phyloP scores from a whole-genome alignment of 2,797 vertebrate genomes.

The Taenioides sp. region DNA sequence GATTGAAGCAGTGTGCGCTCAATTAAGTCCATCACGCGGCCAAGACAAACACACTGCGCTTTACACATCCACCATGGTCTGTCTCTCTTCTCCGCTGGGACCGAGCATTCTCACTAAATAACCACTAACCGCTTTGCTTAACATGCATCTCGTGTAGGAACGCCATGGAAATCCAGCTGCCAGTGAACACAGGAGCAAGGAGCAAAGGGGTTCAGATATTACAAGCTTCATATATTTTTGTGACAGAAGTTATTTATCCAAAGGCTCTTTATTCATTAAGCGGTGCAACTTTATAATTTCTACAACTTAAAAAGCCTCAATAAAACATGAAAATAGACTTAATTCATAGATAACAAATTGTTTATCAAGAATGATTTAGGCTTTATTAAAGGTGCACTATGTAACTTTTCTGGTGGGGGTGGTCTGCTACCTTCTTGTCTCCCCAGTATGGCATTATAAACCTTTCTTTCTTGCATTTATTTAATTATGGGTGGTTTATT shows the following conservation, averaged over 20 bases:
- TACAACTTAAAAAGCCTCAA: too few relatives aligned
- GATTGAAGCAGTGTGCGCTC: conserved; percentile 71
- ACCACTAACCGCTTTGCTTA: conserved; percentile 26
- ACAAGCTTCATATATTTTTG: conserved; percentile 1
- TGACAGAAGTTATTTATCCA: conserved; percentile 21
- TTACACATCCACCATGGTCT: conserved; percentile 51
- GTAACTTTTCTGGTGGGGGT: too few relatives aligned
- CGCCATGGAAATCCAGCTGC: conserved; percentile 13
- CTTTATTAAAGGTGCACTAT: too few relatives aligned
- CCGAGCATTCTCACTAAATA: conserved; percentile 18
- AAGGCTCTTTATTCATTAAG: neutral
- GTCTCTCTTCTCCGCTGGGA: conserved; percentile 49
- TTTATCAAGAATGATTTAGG: too few relatives aligned
- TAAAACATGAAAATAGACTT: too few relatives aligned
- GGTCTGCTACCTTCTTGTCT: too few relatives aligned
- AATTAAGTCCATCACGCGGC: conserved; percentile 74
- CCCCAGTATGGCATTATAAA: too few relatives aligned
- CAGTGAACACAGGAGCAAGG: neutral
- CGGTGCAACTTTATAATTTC: too few relatives aligned
- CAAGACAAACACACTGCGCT: conserved; percentile 69
- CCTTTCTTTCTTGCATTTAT: too few relatives aligned
- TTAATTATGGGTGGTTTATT: too few relatives aligned
- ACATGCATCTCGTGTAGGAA: conserved; percentile 19
- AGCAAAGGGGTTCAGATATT: conserved; percentile 9
- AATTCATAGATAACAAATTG: too few relatives aligned